These are phyloP conservation scores for Plutella xylostella DNA, from an alignment of 2,888 invertebrate genomes.

Conservation along the genomic window DNA sequence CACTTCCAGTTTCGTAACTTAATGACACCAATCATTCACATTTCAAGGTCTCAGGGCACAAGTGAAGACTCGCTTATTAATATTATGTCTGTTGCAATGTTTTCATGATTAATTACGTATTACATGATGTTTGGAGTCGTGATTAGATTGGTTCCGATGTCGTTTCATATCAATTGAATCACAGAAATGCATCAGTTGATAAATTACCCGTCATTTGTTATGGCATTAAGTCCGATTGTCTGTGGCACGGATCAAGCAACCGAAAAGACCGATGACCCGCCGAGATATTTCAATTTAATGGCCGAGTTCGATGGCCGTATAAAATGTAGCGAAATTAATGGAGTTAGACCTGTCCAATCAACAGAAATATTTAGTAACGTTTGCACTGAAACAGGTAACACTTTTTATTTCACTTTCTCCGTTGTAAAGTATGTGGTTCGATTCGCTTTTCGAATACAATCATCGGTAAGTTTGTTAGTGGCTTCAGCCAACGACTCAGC, in stretches of 20 bases:
- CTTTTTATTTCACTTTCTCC: constrained; percentile 10
- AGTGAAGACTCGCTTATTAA: not conserved
- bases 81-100: not conserved
- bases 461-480: constrained; percentile 8
- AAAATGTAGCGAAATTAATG: too few relatives aligned
- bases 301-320: too few relatives aligned
- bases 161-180: not conserved
- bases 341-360: too few relatives aligned
- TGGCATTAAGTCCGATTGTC: too few relatives aligned
- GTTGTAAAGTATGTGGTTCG: constrained; percentile 7
- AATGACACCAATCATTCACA: constrained; percentile 5
- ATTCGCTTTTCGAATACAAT: constrained; percentile 8
- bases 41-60: constrained; percentile 6
- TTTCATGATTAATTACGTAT: not conserved
- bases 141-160: not conserved
- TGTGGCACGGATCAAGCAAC: too few relatives aligned
- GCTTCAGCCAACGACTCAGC: constrained; percentile 5
- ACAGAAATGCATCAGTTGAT: not conserved
- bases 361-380: too few relatives aligned
- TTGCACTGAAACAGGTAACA: not conserved
- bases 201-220: not conserved
- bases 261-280: too few relatives aligned
- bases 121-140: not conserved
- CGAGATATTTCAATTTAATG: too few relatives aligned
- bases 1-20: constrained; percentile 5